These are phyloP conservation scores for Hypomecis punctinalis DNA, from an alignment of 2,888 invertebrate species.

Conservation along the genomic window DNA sequence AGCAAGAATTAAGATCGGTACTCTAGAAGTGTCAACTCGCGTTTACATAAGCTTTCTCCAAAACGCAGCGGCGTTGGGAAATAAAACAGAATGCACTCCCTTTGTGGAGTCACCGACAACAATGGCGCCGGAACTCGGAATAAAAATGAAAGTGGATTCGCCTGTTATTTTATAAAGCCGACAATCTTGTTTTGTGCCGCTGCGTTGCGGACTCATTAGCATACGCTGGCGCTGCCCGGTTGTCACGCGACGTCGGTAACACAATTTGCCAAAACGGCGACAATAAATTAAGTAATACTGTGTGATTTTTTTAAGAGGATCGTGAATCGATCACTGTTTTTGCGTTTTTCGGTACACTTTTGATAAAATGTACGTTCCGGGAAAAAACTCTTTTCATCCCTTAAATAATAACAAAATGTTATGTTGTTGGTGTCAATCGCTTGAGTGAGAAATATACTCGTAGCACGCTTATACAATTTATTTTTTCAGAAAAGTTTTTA, in stretches of 20 bases:
- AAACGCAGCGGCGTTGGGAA: conserved; percentile 57
- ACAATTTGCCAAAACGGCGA: conserved; percentile 51
- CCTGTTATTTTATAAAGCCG: conserved; percentile 80
- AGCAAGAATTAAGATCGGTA: conserved; percentile 10
- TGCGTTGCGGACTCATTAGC: conserved; percentile 69
- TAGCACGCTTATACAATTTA: too few relatives aligned
- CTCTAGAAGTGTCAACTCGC: conserved; percentile 27
- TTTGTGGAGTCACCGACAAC: conserved; percentile 66
- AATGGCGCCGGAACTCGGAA: conserved; percentile 76
- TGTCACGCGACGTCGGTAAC: conserved; percentile 52
- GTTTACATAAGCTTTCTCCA: conserved; percentile 58
- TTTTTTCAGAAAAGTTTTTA: too few relatives aligned
- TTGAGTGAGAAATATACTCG: too few relatives aligned
- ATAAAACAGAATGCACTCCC: conserved; percentile 67
- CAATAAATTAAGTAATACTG: conserved; percentile 12
- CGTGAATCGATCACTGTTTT: too few relatives aligned
- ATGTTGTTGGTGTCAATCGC: too few relatives aligned
- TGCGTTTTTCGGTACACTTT: too few relatives aligned
- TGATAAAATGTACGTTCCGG: too few relatives aligned
- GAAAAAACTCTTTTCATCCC: too few relatives aligned
- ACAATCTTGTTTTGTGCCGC: conserved; percentile 75
- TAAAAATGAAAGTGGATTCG: conserved; percentile 83
- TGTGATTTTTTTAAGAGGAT: too few relatives aligned
- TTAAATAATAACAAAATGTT: too few relatives aligned
- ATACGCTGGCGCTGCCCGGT: conserved; percentile 54